Percentiles rank a stretch among this genome's conserved stretches.
Conservation (phyloP, 1,140 invertebrate species). For the Spodoptera frugiperda region DNA sequence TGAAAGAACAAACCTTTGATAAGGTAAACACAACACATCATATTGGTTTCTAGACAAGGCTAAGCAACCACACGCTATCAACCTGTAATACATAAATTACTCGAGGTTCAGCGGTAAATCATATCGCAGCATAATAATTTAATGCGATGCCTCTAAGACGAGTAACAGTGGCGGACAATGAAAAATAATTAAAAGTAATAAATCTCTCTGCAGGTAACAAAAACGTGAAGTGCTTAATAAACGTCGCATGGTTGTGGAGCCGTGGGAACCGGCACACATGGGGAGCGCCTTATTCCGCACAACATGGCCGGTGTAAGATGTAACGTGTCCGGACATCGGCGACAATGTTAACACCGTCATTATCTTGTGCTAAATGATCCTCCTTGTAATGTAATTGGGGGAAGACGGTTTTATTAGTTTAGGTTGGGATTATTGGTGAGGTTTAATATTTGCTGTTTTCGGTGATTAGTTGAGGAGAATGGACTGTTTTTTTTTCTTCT, state of each 20-base stretch:
- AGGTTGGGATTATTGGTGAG: neutral
- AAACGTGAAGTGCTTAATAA: constrained; percentile 81
- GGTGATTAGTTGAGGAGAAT: too few relatives aligned
- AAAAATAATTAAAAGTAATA: constrained; percentile 85
- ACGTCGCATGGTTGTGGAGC: constrained; percentile 74
- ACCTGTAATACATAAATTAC: constrained; percentile 53
- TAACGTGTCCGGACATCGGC: constrained; percentile 10
- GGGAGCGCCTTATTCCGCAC: constrained; percentile 41
- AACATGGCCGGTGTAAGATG: neutral
- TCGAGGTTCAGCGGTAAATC: constrained; percentile 57
- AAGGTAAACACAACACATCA: constrained; percentile 2
- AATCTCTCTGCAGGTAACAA: constrained; percentile 84
- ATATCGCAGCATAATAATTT: constrained; percentile 74
- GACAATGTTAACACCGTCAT: constrained; percentile 26
- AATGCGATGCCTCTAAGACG: constrained; percentile 66
- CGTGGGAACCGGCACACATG: constrained; percentile 72
- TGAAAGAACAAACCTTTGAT: neutral
- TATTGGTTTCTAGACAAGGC: constrained; percentile 12
- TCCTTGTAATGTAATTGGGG: constrained; percentile 5
- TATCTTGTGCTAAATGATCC: constrained; percentile 14
- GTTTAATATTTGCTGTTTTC: neutral
- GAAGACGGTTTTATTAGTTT: neutral
- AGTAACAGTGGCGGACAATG: constrained; percentile 75
- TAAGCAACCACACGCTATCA: constrained; percentile 35
- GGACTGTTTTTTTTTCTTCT: too few relatives aligned